Conservation (phyloP, 2,113 vertebrate species). For the Tachycineta bicolor region DNA sequence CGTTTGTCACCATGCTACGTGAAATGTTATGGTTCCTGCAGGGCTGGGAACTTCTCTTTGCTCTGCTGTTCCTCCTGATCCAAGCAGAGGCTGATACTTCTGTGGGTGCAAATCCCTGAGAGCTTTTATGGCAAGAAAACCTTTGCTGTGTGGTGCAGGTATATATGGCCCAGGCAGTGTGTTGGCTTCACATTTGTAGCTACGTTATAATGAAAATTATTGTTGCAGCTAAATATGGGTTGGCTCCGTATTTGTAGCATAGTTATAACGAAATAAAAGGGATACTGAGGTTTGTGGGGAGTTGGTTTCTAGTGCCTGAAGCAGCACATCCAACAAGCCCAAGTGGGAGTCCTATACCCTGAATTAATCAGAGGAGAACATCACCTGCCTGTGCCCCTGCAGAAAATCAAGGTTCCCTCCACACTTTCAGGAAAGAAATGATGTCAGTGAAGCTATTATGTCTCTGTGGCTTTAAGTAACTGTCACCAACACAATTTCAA, state of each 20-base stretch:
- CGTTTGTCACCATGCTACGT: not conserved
- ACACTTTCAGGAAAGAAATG: not conserved
- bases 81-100: not conserved
- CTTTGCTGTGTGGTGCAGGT: not conserved
- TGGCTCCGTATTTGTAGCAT: accelerated
- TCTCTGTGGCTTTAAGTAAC: not conserved
- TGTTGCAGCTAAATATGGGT: not conserved
- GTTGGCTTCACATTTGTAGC: not conserved
- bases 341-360: not conserved
- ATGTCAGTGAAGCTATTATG: not conserved
- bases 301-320: not conserved
- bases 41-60: not conserved
- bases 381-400: not conserved
- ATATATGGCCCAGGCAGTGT: not conserved
- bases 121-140: not conserved
- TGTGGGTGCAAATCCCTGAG: not conserved
- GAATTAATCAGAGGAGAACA: not conserved
- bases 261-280: not conserved
- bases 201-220: accelerated
- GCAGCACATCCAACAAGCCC: not conserved
- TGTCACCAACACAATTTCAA: not conserved
- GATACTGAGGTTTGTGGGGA: not conserved
- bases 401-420: not conserved
- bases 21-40: not conserved
- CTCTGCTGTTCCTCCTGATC: not conserved